These are phyloP conservation scores for Plebejus melissa DNA, from an alignment of 2,888 invertebrate species.

Conservation along the genomic window DNA sequence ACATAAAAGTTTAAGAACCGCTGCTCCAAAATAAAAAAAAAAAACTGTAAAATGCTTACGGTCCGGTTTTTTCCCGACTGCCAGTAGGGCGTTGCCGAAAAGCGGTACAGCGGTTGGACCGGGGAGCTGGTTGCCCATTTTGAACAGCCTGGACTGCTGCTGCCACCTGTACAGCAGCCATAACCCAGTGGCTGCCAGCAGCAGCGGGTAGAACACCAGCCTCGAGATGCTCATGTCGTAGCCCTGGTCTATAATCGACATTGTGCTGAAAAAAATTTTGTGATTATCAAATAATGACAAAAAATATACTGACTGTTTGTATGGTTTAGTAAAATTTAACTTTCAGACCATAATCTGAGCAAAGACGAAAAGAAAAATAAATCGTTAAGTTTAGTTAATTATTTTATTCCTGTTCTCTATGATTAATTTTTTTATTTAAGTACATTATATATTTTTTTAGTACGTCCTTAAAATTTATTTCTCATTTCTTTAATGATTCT, in stretches of 20 bases:
- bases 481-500: no score
- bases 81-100: slow-evolving; percentile 84
- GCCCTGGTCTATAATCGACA: slow-evolving; percentile 44
- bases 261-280: slow-evolving; percentile 38
- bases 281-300: neutral
- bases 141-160: slow-evolving; percentile 70
- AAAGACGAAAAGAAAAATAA: neutral
- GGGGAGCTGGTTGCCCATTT: slow-evolving; percentile 83
- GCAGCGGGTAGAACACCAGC: slow-evolving; percentile 53
- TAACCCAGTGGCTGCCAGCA: slow-evolving; percentile 51
- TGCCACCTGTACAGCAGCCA: slow-evolving; percentile 69
- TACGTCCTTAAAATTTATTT: no score
- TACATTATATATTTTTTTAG: no score
- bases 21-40: neutral
- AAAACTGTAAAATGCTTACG: slow-evolving; percentile 61
- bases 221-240: slow-evolving; percentile 41
- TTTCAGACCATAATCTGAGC: neutral
- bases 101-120: slow-evolving; percentile 83
- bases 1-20: neutral
- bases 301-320: neutral
- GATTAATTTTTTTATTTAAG: no score
- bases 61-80: slow-evolving; percentile 80
- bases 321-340: neutral
- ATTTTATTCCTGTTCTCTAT: no score
- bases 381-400: no score